Evolutionary conservation across 1,140 invertebrate species (phyloP), one percentile per base, ranked within the genome.

Genomic region (Sinonovacula constricta): DNA sequence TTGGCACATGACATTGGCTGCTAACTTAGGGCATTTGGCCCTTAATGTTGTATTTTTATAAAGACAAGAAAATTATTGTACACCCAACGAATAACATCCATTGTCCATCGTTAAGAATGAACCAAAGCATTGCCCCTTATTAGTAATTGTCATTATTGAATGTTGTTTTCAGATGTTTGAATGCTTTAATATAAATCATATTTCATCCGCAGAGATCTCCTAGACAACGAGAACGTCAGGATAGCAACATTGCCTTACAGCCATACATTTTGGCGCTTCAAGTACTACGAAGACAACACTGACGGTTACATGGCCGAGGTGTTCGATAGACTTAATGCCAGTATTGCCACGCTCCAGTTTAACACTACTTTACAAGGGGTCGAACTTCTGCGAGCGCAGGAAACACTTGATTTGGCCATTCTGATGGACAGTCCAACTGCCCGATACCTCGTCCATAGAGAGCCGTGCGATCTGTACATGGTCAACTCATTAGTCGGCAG

Each of bases 381-480:
- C n/a, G n/a, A n/a, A n/a, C n/a, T n/a, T n/a, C n/a, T n/a, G n/a
- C n/a, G n/a, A n/a, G n/a, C n/a, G n/a, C 24, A 31, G 22, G 15
- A 5, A 14, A 51, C 31, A 18, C 49, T 54, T 15, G 74, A 77
- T 86, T 99, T 98, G 88, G 98, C 97, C 0, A 98, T 99, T 88
- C 93, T 99, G 36, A 98, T 99, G 95, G 98, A 99, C 91, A 98
- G 97, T 0, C 57, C 82, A 5, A 98, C 97, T 0, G 74, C 74
- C 22, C 67, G 36, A 39, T 77, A 26, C 31, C 26, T 59, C 22
- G 67, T 79, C 0, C 72, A 74, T 26, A 76, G 82, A 36, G 30
- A 63, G 30, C 83, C 85, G 0, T 87, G 86, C 39, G 78, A 87
- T 54, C 65, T 87, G 12, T 81, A 79, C 39, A 79, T 83, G 62